Evolutionary conservation across 1,140 invertebrate species (phyloP), one percentile per base, ranked within the genome.

Genomic region (Plodia interpunctella): DNA sequence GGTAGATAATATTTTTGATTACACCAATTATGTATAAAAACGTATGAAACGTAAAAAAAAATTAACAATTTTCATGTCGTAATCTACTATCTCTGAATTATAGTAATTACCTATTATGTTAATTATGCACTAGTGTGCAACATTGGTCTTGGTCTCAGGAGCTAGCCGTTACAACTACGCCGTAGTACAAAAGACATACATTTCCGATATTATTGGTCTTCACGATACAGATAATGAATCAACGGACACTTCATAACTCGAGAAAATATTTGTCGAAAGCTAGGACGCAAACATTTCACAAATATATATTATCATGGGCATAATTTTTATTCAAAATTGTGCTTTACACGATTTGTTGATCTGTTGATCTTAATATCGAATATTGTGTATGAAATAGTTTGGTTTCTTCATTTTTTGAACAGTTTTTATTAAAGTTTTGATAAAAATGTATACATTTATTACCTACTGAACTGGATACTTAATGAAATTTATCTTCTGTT

Each of bases 351-450:
- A n/a, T 8, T 9, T 11, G 35, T 2, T 13, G 28, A 28, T n/a
- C 6, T 44, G 15, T 44, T 44, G 38, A 32, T 32, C 10, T 32
- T 32, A 32, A 9, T 32, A 9, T 32, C 30, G 10, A 32, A 51
- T 30, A 57, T 60, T 57, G 57, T 62, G 55, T 50, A 62, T 62
- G 57, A 49, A 28, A 21, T 28, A 15, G 32, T 18, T 19, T 49
- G 51, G 35, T 32, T 20, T 5, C 20, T 8, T 11, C 49, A 5
- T 51, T 10, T 20, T 18, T 51, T n/a, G n/a, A n/a, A n/a, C n/a
- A n/a, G n/a, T n/a, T n/a, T n/a, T n/a, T n/a, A n/a, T n/a, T n/a
- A n/a, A n/a, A n/a, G n/a, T n/a, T n/a, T n/a, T n/a, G n/a, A n/a
- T n/a, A n/a, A n/a, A n/a, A n/a, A n/a, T n/a, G n/a, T n/a, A n/a